A percentile compares a stretch with the other conserved stretches of the same genome.
Conservation (phyloP, 2,797 vertebrate species). For the Enteromius anoplus region DNA sequence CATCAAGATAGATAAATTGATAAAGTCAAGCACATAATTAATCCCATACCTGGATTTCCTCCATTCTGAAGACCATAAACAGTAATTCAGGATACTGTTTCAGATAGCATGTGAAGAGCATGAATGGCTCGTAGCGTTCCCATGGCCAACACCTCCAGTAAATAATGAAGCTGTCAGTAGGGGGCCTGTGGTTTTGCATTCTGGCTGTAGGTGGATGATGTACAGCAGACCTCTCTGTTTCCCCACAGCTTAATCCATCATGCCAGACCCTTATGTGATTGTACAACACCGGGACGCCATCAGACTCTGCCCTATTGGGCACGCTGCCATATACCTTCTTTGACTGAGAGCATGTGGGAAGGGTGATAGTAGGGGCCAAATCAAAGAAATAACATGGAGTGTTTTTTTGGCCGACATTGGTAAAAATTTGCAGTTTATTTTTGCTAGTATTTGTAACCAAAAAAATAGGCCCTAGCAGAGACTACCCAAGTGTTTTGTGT, state of each 20-base stretch:
- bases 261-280: constrained; percentile 53
- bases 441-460: not conserved
- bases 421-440: not conserved
- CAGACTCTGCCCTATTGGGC: constrained; percentile 39
- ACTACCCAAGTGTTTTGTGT: not conserved
- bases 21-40: not conserved
- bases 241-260: constrained; percentile 80
- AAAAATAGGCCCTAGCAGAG: not conserved
- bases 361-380: constrained; percentile 12
- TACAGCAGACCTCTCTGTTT: constrained; percentile 75
- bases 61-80: not conserved
- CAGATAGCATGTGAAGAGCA: constrained; percentile 21
- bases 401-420: not conserved
- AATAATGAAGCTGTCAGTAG: constrained; percentile 48
- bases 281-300: constrained; percentile 16
- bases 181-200: constrained; percentile 37
- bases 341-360: constrained; percentile 40
- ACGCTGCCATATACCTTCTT: constrained; percentile 40
- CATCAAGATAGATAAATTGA: constrained; percentile 3
- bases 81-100: constrained; percentile 18
- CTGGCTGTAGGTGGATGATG: constrained; percentile 50
- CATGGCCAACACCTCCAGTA: constrained; percentile 37
- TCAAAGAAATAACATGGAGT: constrained; percentile 1
- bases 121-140: constrained; percentile 10
- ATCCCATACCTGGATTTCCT: constrained; percentile 1